Conservation (phyloP, 2,888 invertebrate species). For the Julus scanicus region DNA sequence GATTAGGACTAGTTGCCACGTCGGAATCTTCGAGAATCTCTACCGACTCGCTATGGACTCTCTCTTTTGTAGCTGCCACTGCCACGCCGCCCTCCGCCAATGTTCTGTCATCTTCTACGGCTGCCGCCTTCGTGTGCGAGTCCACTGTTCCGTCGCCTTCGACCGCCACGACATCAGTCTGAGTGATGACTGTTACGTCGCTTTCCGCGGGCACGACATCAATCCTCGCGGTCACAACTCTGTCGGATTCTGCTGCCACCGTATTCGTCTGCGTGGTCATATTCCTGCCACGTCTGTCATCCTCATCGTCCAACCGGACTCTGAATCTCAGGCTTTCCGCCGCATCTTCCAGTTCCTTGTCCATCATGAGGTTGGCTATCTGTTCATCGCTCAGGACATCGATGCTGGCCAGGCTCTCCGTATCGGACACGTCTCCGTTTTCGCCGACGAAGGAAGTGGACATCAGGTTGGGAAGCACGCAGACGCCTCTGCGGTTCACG, state of each 20-base stretch:
- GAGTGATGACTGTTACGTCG: background rate
- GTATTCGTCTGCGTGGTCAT: background rate
- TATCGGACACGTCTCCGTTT: constrained; percentile 57
- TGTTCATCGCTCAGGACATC: constrained; percentile 83
- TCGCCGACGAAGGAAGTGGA: constrained; percentile 41
- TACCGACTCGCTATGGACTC: background rate
- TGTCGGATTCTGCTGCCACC: too few relatives aligned
- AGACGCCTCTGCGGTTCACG: background rate
- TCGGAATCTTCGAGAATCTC: too few relatives aligned
- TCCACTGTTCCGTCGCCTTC: background rate
- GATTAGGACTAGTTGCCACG: background rate
- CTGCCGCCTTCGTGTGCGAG: too few relatives aligned
- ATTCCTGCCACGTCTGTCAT: background rate
- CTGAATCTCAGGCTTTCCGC: background rate
- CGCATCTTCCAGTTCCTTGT: constrained; percentile 56
- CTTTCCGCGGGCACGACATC: background rate
- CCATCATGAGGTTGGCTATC: constrained; percentile 76
- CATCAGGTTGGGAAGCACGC: background rate
- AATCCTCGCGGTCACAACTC: too few relatives aligned
- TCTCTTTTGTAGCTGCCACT: background rate
- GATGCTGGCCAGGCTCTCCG: constrained; percentile 69
- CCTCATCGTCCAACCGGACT: background rate
- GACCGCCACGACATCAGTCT: background rate
- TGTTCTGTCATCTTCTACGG: too few relatives aligned
- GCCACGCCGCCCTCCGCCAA: too few relatives aligned